These are phyloP conservation scores for Cairina moschata DNA, from an alignment of 2,113 vertebrate species.

Conservation along the genomic window DNA sequence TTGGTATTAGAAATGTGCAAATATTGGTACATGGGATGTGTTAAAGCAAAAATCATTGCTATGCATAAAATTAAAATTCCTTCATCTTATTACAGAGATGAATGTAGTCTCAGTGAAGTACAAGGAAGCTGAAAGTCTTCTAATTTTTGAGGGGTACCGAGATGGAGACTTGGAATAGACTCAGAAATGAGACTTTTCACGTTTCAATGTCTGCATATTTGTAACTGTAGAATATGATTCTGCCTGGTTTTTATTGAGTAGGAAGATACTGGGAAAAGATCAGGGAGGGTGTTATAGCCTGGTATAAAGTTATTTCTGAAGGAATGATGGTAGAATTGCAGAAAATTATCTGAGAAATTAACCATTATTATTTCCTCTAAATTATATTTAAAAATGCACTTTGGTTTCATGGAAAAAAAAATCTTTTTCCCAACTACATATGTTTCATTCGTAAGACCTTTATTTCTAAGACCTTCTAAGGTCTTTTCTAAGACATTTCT, in stretches of 20 bases:
- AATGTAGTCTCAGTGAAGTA: slow-evolving; percentile 9
- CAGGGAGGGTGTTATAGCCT: background rate
- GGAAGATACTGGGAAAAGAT: background rate
- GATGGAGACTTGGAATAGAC: background rate
- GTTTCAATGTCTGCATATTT: background rate
- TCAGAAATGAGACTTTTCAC: background rate
- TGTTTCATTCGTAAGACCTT: background rate
- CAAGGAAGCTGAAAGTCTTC: background rate
- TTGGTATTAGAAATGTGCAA: slow-evolving; percentile 46
- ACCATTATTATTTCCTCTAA: background rate
- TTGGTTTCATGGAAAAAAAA: background rate
- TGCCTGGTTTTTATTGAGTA: background rate
- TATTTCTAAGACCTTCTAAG: no score
- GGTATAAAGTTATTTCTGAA: background rate
- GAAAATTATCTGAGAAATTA: background rate
- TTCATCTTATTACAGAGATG: background rate
- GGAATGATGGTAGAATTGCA: background rate
- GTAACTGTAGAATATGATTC: background rate
- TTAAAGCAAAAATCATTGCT: slow-evolving; percentile 18
- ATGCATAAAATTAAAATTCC: slow-evolving; percentile 35
- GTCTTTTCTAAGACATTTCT: no score
- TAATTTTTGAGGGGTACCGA: background rate
- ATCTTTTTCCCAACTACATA: background rate
- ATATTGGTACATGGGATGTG: background rate
- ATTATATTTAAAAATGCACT: background rate